Evolutionary conservation across 2,113 vertebrate species (phyloP).

Genomic region (Vulpes vulpes): DNA sequence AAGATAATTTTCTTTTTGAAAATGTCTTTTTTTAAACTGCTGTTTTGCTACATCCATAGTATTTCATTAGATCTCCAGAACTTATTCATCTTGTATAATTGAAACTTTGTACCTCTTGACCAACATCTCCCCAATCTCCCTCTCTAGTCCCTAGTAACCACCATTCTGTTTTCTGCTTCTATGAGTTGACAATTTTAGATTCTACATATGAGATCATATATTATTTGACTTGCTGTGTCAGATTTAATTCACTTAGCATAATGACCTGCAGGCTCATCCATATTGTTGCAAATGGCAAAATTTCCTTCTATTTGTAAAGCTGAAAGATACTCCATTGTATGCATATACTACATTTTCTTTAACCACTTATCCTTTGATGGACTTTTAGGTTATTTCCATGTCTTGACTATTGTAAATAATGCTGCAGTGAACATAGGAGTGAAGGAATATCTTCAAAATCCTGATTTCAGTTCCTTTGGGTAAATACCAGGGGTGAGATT

Average conservation of each 20-base stretch:
- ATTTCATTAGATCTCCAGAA: not conserved
- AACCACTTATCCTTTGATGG: not conserved
- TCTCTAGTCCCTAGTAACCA: not conserved
- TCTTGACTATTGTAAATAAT: not conserved
- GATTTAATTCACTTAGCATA: not conserved
- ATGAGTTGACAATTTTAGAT: not conserved
- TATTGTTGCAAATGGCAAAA: not conserved
- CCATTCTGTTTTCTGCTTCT: not conserved
- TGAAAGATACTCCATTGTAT: not conserved
- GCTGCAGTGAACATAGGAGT: not conserved
- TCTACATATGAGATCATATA: not conserved
- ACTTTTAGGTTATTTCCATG: not conserved
- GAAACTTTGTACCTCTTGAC: not conserved
- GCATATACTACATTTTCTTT: not conserved
- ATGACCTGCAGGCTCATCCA: not conserved
- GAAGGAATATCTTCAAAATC: not conserved
- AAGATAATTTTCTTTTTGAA: conserved; percentile 31
- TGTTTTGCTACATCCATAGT: not conserved
- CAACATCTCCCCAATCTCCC: not conserved
- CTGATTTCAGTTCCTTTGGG: not conserved
- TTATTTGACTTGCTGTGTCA: conserved; percentile 7
- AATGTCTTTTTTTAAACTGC: not conserved
- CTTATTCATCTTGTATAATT: not conserved
- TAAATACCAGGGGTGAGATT: conserved; percentile 38
- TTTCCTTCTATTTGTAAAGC: not conserved